Conservation (phyloP, 2,113 vertebrate genomes). For the Sylvilagus bachmani region DNA sequence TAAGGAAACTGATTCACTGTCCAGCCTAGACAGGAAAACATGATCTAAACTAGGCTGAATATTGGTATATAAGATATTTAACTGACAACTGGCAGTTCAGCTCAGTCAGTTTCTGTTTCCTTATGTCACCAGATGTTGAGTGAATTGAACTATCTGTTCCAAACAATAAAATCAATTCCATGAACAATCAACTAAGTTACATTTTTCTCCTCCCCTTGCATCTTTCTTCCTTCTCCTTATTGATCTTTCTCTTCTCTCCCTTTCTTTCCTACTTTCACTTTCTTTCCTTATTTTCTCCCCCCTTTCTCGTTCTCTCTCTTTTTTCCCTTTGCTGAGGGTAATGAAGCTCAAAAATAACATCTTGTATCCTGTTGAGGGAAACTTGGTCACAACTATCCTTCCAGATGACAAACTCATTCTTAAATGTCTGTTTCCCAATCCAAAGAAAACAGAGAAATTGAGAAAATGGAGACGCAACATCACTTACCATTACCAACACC, state of each 20-base stretch:
- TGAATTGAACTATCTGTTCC: constrained; percentile 49
- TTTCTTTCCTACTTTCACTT: constrained; percentile 68
- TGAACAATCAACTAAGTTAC: neutral
- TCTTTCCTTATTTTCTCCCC: constrained; percentile 58
- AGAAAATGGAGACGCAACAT: constrained; percentile 74
- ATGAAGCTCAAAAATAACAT: constrained; percentile 85
- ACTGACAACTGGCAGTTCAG: constrained; percentile 56
- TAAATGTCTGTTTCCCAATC: constrained; percentile 80
- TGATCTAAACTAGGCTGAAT: constrained; percentile 49
- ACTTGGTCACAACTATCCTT: constrained; percentile 82
- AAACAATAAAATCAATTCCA: constrained; percentile 64
- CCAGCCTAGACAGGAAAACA: constrained; percentile 53
- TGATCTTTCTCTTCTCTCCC: constrained; percentile 9
- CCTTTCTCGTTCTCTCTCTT: neutral
- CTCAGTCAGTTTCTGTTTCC: constrained; percentile 49
- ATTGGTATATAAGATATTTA: constrained; percentile 63
- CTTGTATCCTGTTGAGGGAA: constrained; percentile 82
- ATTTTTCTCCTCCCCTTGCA: neutral
- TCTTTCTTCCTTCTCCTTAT: constrained; percentile 10
- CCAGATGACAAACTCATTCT: constrained; percentile 83
- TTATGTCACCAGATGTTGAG: constrained; percentile 65
- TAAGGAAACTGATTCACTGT: constrained; percentile 65
- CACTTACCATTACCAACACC: constrained; percentile 65
- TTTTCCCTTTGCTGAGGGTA: constrained; percentile 73
- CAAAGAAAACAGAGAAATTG: constrained; percentile 75